Base-by-base conservation (phyloP, 2,888 invertebrate genomes). In the Unio pictorum region DNA sequence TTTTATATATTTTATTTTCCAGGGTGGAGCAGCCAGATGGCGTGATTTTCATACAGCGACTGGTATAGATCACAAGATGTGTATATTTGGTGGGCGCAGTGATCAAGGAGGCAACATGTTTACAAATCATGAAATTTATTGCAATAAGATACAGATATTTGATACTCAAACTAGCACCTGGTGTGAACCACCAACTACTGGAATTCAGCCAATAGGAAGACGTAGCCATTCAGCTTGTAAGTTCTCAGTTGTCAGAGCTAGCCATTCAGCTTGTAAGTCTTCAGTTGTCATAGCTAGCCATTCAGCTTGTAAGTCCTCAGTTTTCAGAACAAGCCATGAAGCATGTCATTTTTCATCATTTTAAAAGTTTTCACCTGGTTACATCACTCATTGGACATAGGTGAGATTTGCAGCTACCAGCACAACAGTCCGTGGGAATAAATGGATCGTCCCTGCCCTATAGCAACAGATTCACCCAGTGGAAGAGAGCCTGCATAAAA, bases 191-290 rank as follows among this genome's bases (percentile, higher is more conserved):
- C 91, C 86, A 76, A 93, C 92, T 72, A 90, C 90, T 61, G 95
- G 95, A 4, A 91, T 92, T 65, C 75, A 82, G 20, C 97, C 97
- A 4, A 91, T 93, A 68, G 96, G 96, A 57, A 91, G 97, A 76
- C 92, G 97, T 64, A 96, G 96, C 89, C 97, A 97, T 91, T 96
- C 97, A 75, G 95, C 96, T 81, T 96, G 96, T 96, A 92, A 93
- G 94, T 88, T 55, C 15, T 58, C 20, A 0, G 4, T 23, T 20
- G 30, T 23, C 23, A 23, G 23, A 23, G 23, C 23, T 64, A 96
- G 96, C 89, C 97, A 97, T 91, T 96, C 97, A 75, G 95, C 96
- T 81, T 96, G 96, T 96, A 92, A 93, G 94, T 88, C 55, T 11
- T 58, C 20, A 0, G 4, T 23, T 20, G 30, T 23, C 23, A 23